Evolutionary conservation across 1,140 invertebrate genomes (phyloP), one percentile per base, ranked within the genome.

Genomic region (Cephus cinctus): DNA sequence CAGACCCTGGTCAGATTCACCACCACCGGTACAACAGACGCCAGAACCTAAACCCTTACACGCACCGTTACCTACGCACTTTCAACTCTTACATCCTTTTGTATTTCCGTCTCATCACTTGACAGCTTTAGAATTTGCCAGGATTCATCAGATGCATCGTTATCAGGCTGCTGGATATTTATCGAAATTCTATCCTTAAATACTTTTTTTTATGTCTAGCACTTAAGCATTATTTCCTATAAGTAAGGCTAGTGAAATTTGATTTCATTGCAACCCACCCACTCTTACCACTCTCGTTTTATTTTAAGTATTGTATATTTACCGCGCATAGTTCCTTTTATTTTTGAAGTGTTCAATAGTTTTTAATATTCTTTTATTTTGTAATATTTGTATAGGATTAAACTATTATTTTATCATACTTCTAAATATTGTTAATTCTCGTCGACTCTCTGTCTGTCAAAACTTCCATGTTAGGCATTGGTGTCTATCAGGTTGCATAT

Each of bases 1-100:
- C 42, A 58, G 69, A 41, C 69, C 69, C 0, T 71, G 68, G 69
- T n/a, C 54, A 1, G 50, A 61, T 21, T 34, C 47, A 2, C 1
- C 22, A 1, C 14, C 50, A 2, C 27, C 40, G 2, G 18, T 38
- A 4, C 5, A 31, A 2, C 19, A 15, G 16, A 40, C 32, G 21
- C 15, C 38, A 40, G 36, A 16, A 12, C 12, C 12, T 16, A 16
- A 35, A n/a, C 8, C 14, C 40, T 3, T 43, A 21, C 18, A 9
- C 39, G 19, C 27, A 9, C 12, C 27, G 12, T 8, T 30, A 9
- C 8, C 1, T 12, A 14, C 4, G n/a, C 40, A 40, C 11, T 48
- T 44, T 44, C 23, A 38, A 34, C 27, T 40, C 12, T 32, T 41
- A 5, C n/a, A 44, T 38, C 41, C 42, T 14, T 45, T 50, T 5